Base-by-base conservation (phyloP, 2,113 vertebrate genomes). In the Notarius quadriscutis region DNA sequence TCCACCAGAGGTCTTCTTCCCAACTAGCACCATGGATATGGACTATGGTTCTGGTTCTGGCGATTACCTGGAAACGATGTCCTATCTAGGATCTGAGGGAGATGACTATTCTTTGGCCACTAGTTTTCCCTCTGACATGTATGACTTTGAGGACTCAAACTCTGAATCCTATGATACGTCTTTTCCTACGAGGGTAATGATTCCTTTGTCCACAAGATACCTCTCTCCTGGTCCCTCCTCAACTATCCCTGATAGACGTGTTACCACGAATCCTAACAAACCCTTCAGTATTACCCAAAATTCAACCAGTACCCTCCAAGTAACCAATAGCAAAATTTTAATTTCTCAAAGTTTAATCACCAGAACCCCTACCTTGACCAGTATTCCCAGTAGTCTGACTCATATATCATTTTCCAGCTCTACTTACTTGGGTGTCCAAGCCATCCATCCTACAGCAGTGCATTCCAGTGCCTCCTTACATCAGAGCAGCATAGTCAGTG, bases 1-100 rank as follows among this genome's bases (percentile, higher is more conserved):
- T 83, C 92, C 95, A 20, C 92, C 93, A 5, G 93, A 94, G 86
- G 92, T 92, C 48, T 91, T 92, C 83, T 95, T 94, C 86, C 92
- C 96, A 9, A 87, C 93, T 1, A 94, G 93, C 85, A 93, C 94
- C 12, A 89, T 93, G 84, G 96, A 97, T 17, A 91, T 93, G 1
- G 96, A 98, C 0, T 91, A 93, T 92, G 97, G 97, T 1, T 98
- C 97, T 92, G 97, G 97, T 1, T 98, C 97, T 7, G 97, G 97
- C 0, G 96, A 97, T 88, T 95, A 97, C 55, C 41, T 93, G 7
- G 97, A 98, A 93, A 96, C 97, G 0, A 92, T 96, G 89, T 95
- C 96, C 12, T 87, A 94, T 81, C 63, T 94, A 80, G 89, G 90
- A 25, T 89, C 93, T 20, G 94, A 95, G 50, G 92, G 86, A 15